Base-by-base conservation (phyloP, 2,113 vertebrate species). In the Tyto alba region DNA sequence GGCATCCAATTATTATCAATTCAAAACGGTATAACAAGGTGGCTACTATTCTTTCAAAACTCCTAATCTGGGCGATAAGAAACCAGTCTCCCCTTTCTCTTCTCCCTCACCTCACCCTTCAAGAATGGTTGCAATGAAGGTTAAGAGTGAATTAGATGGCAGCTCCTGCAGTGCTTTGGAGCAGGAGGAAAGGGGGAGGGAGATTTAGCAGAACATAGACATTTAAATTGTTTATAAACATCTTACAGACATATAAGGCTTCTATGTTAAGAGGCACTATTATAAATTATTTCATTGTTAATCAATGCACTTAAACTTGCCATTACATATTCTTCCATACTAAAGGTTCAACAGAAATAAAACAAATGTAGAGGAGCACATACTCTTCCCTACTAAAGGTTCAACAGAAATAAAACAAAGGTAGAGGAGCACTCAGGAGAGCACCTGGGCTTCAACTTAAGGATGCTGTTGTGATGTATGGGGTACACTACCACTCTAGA, bases 1-100 rank as follows among this genome's bases (percentile, higher is more conserved):
- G 27, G 4, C 16, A 78, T 55, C 34, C 11, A 63, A 4, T 0
- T n/a, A 1, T 2, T 30, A 64, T 41, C 6, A 69, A 2, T 40
- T 86, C 45, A 48, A 63, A 88, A 20, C 38, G 14, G 30, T 13
- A 7, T 66, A 75, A 69, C 3, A 57, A 14, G 7, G 27, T 16
- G 4, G 10, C 27, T 40, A 47, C 4, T 69, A 7, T 38, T 77
- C 48, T 57, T 84, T 71, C 38, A 87, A 55, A 89, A 73, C 17
- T 64, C 4, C 16, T 62, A 5, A 12, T 79, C 1, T 17, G 6
- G 5, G 3, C 8, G 56, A 2, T 41, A 80, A 50, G 19, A 83
- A 86, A 67, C 11, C 3, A 41, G 6, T 45, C n/a, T 38, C 11
- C 7, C 5, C 4, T 43, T 80, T 56, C 25, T 69, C 5, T 11